Evolutionary conservation across 2,797 vertebrate species (phyloP), one percentile per base, ranked within the genome.

Genomic region (Eurystomus glaucurus): DNA sequence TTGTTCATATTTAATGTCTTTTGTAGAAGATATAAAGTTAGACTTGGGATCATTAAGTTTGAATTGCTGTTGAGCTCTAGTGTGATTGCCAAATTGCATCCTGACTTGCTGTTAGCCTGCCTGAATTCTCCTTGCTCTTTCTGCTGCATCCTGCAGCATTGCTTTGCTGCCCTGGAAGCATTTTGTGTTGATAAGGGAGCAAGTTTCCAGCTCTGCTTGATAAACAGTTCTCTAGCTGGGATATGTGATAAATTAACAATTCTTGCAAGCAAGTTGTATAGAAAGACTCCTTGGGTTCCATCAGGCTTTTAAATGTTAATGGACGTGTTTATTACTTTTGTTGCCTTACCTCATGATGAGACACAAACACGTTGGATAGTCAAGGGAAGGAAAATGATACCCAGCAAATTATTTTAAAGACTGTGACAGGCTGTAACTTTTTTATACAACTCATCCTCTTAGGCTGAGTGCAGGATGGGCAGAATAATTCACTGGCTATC

Each of bases 401-500:
- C 11, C 77, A 93, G 55, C 18, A 55, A 88, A 92, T 85, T 57
- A 79, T 84, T 94, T 90, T 95, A 54, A 87, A n/a, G 69, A 58
- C 9, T 68, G 29, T 85, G 85, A 69, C 76, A 93, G 76, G 29
- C 93, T 86, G n/a, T 76, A 90, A 83, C 71, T 65, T 81, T 91
- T 95, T 82, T 54, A 86, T 69, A 14, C 37, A 76, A 29, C 39
- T 70, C 29, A 69, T 86, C 57, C 23, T 95, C 22, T 78, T 69
- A 84, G 58, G 14, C 72, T 88, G 90, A 91, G 72, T 76, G 72
- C 28, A 33, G 43, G 35, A 55, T 35, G 72, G 70, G 46, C 61
- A 79, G 72, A 86, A 91, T 95, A 91, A 96, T 84, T 95, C 46
- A 62, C 3, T 78, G 51, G 13, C 51, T 94, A 84, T 90, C 96